Percentiles rank a stretch among this genome's conserved stretches.
phyloP scores from a whole-genome alignment of 2,888 invertebrate species.

The Hemaris fuciformis region DNA sequence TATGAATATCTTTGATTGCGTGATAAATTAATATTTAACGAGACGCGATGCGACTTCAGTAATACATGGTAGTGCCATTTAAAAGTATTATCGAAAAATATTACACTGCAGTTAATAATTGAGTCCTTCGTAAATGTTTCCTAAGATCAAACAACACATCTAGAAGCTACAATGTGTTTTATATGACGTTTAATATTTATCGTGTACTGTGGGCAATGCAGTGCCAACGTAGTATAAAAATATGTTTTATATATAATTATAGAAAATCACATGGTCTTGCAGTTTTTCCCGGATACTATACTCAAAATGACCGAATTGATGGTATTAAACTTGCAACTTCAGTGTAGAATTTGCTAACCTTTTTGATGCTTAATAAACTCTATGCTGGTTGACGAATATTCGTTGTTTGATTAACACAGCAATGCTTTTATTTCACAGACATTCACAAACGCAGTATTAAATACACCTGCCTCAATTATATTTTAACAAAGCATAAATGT shows the following conservation, averaged over 20 bases:
- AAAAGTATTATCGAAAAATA: background rate
- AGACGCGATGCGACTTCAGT: background rate
- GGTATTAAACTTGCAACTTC: background rate
- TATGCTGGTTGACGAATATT: background rate
- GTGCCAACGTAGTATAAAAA: background rate
- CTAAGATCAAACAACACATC: background rate
- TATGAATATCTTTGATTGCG: background rate
- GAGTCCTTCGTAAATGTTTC: background rate
- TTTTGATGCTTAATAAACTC: background rate
- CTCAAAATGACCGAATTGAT: background rate
- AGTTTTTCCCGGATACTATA: background rate
- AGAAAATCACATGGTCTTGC: background rate
- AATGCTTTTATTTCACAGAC: background rate
- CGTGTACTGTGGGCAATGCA: background rate
- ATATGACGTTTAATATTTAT: background rate
- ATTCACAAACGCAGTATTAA: background rate
- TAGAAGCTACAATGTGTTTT: background rate
- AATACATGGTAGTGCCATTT: background rate
- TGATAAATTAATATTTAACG: background rate
- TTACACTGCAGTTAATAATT: background rate
- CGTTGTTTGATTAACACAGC: background rate
- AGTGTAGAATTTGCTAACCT: background rate
- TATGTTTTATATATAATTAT: background rate
- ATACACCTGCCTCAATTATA: background rate
- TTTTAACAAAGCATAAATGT: background rate